These are phyloP conservation scores for Bucorvus abyssinicus DNA, from an alignment of 2,797 vertebrate genomes.

Conservation along the genomic window DNA sequence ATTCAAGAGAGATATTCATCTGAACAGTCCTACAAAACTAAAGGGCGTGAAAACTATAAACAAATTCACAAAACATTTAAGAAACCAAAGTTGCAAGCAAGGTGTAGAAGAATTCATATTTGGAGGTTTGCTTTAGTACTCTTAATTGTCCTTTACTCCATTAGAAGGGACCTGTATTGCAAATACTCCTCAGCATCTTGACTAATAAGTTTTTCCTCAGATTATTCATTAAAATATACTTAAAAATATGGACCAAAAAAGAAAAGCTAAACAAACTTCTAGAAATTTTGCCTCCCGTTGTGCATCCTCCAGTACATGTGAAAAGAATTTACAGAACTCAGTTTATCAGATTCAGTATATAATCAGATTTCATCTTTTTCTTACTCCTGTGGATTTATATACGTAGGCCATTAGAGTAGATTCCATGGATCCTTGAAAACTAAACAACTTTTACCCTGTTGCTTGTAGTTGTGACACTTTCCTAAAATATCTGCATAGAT, in stretches of 20 bases:
- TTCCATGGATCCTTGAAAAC: neutral
- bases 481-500: neutral
- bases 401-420: neutral
- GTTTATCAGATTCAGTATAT: neutral
- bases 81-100: neutral
- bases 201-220: neutral
- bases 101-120: neutral
- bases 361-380: neutral
- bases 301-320: neutral
- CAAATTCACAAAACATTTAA: neutral
- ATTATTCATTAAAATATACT: neutral
- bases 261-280: neutral
- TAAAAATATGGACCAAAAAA: neutral
- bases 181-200: neutral
- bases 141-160: neutral
- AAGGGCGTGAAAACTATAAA: neutral
- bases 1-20: neutral
- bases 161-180: neutral
- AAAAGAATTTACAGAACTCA: neutral
- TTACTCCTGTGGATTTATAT: neutral
- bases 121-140: neutral
- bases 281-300: neutral
- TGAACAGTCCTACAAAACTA: neutral
- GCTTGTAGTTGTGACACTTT: neutral
- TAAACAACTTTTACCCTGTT: neutral